Percentiles rank a stretch among this genome's conserved stretches.
Evolutionary conservation across 2,113 vertebrate species (phyloP).

Genomic region (Myotis davidii): DNA sequence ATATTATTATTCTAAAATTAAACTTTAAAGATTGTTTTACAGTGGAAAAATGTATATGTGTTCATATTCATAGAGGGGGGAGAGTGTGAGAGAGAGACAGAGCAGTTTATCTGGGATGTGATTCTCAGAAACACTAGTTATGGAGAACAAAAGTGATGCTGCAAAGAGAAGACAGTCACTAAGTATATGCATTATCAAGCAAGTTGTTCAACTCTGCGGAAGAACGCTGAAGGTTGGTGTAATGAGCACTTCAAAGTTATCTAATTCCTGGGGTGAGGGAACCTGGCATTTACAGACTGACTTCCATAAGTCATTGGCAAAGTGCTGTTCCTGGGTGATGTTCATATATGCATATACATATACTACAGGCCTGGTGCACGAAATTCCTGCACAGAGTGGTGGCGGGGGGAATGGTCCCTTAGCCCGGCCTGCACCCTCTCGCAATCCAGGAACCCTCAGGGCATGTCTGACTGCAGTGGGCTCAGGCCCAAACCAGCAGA

Average conservation of each 20-base stretch:
- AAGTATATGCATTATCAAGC: not conserved
- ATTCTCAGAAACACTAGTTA: not conserved
- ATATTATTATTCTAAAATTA: not conserved
- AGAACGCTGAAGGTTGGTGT: not conserved
- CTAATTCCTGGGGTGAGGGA: not conserved
- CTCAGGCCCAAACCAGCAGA: no score
- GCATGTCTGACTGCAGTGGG: no score
- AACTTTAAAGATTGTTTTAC: not conserved
- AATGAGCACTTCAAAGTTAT: not conserved
- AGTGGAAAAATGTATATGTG: not conserved
- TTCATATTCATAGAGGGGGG: not conserved
- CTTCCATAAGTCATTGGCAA: not conserved
- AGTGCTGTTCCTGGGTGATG: not conserved
- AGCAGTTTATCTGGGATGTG: not conserved
- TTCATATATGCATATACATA: not conserved
- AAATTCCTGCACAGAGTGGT: no score
- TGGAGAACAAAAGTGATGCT: not conserved
- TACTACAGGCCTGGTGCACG: no score
- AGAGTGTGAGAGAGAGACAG: not conserved
- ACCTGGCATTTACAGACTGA: not conserved
- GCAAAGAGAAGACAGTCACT: not conserved
- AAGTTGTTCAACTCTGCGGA: not conserved
- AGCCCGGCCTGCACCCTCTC: no score
- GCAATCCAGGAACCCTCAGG: no score
- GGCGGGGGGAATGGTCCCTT: no score